phyloP scores from a whole-genome alignment of 2,113 vertebrate species.

The Ptilonorhynchus violaceus region DNA sequence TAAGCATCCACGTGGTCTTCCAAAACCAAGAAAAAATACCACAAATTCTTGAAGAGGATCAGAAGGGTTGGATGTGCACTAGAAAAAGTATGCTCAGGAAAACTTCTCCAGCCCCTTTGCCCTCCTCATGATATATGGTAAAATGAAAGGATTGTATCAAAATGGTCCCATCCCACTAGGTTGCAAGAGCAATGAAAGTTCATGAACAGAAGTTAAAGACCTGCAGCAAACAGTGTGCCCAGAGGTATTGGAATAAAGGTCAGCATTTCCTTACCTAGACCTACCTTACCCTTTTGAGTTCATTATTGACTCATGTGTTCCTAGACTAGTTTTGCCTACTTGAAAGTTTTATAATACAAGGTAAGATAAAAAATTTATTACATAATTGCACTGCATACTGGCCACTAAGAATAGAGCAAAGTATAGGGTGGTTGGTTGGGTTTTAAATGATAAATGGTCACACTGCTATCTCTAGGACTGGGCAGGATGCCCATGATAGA shows the following conservation, averaged over 20 bases:
- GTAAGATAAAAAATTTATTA: not conserved
- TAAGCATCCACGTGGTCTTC: not conserved
- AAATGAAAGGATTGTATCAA: not conserved
- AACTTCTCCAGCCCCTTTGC: not conserved
- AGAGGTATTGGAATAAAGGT: not conserved
- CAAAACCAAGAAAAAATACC: not conserved
- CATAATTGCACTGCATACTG: not conserved
- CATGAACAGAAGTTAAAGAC: not conserved
- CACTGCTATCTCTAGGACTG: not conserved
- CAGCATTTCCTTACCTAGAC: not conserved
- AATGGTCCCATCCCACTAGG: fast-evolving
- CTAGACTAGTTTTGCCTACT: not conserved
- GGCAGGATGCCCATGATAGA: not conserved
- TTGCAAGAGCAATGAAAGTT: not conserved
- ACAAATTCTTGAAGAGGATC: not conserved
- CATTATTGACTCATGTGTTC: not conserved
- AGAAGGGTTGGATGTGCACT: not conserved
- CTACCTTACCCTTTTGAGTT: not conserved
- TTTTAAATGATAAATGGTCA: not conserved
- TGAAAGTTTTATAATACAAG: not conserved
- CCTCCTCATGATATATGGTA: not conserved
- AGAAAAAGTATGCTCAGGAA: not conserved
- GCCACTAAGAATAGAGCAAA: not conserved
- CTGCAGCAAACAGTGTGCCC: not conserved
- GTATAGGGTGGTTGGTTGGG: not conserved